phyloP scores from a whole-genome alignment of 2,113 vertebrate species.

The Dasyurus viverrinus region DNA sequence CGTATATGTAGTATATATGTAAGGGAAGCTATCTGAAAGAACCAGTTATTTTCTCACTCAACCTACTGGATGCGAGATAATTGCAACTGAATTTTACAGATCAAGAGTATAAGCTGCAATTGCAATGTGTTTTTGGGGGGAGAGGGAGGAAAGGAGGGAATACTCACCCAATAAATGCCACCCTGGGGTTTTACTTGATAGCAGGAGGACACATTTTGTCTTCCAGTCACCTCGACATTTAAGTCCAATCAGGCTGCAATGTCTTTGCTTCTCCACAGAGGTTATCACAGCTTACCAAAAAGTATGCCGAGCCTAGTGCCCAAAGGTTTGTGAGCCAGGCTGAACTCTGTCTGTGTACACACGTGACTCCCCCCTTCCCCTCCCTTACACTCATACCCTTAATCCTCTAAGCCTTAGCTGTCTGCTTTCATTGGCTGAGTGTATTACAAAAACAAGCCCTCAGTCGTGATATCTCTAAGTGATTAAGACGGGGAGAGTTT shows the following conservation, averaged over 20 bases:
- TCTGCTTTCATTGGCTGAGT: slow-evolving; percentile 17
- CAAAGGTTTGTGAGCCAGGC: slow-evolving; percentile 40
- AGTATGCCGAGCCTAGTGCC: not conserved
- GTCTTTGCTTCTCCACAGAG: not conserved
- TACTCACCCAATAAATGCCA: slow-evolving; percentile 72
- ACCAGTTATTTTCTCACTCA: not conserved
- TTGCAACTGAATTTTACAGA: slow-evolving; percentile 5
- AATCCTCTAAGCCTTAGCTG: slow-evolving; percentile 67
- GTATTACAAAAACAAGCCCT: slow-evolving; percentile 49
- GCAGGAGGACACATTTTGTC: slow-evolving; percentile 62
- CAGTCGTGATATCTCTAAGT: slow-evolving; percentile 43
- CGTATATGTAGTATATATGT: not conserved
- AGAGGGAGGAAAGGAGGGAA: not conserved
- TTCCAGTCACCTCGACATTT: not conserved
- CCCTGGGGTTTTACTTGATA: slow-evolving; percentile 32
- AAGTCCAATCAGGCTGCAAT: not conserved
- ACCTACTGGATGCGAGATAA: not conserved
- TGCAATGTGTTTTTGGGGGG: not conserved
- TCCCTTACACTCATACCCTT: not conserved
- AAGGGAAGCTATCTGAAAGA: not conserved
- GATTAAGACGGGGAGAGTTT: slow-evolving; percentile 46
- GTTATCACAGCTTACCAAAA: slow-evolving; percentile 13
- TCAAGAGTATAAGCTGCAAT: not conserved
- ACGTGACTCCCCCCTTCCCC: slow-evolving; percentile 71
- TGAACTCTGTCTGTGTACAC: slow-evolving; percentile 58